Base-by-base conservation (phyloP, 2,797 vertebrate species). In the Champsocephalus gunnari region DNA sequence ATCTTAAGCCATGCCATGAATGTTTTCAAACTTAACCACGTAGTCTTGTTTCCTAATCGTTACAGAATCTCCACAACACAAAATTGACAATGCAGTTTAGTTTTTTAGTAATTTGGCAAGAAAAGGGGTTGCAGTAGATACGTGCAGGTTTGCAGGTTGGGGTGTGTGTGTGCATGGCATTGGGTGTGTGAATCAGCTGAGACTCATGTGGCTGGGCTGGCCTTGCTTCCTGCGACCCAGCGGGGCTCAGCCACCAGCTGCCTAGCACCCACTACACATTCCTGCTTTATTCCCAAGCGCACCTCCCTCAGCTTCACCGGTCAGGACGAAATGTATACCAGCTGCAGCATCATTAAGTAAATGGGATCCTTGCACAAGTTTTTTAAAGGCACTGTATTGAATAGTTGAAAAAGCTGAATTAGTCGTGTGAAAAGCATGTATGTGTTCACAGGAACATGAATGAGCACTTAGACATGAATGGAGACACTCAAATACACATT, bases 191-290 rank as follows among this genome's bases (percentile, higher is more conserved):
- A 88, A 94, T 95, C 94, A 95, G 93, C 93, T 94, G 94, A 95
- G 94, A 71, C 91, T 94, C 93, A 95, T 94, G 94, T 93, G 94
- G 91, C 88, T 85, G 78, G 85, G 86, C 90, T 82, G 87, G 89
- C 82, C 87, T 87, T 91, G 89, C 91, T 93, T 93, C 91, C 85
- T 85, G 71, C 81, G 84, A 93, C 92, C 91, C 89, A 88, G 84
- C 59, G 49, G 85, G 87, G 88, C 92, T 94, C 90, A 93, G 92
- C 86, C 74, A 81, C 90, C 92, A 87, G 90, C 91, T 90, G 91
- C 91, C 89, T 83, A 82, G 88, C 93, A 92, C 93, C 94, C 85
- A 92, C 88, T 75, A 84, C 87, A 88, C 94, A 95, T 95, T 94
- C 94, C 90, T 93, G 87, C 89, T 91, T 93, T 90, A 92, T 92